phyloP scores from a whole-genome alignment of 2,888 invertebrate species.

The Tanaodytes sp. region DNA sequence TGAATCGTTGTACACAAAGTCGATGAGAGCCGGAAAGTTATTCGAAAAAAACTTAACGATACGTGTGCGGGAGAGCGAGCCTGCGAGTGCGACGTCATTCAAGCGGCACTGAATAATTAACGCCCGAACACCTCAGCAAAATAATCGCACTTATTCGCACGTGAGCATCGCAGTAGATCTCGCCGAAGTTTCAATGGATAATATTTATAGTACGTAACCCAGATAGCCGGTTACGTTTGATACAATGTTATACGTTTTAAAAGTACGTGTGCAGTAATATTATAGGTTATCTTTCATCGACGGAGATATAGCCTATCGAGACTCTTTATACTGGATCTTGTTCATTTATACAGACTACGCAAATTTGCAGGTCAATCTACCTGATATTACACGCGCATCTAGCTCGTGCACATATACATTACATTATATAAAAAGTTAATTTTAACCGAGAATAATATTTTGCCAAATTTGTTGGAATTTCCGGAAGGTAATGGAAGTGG shows the following conservation, averaged over 20 bases:
- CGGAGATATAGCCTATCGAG: no score
- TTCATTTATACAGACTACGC: conserved; percentile 35
- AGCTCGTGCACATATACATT: no score
- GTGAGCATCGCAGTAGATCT: background rate
- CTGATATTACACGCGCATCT: conserved; percentile 12
- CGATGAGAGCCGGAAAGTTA: no score
- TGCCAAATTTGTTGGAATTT: background rate
- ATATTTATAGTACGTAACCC: conserved; percentile 33
- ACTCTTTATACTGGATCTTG: no score
- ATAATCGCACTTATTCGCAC: background rate
- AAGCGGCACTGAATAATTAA: no score
- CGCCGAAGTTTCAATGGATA: conserved; percentile 1
- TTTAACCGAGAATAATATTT: background rate
- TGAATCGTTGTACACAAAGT: no score
- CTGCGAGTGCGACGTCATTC: no score
- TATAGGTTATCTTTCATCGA: conserved; percentile 2
- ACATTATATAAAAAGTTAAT: conserved; percentile 4
- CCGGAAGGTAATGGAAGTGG: background rate
- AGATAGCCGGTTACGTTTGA: conserved; percentile 20
- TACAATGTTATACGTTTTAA: conserved; percentile 1
- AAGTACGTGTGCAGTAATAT: conserved; percentile 36
- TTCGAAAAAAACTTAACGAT: no score
- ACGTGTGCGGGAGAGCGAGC: no score
- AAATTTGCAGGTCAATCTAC: conserved; percentile 43
- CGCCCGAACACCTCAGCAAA: no score